These are phyloP conservation scores for Mellilla xanthometata DNA, from an alignment of 2,888 invertebrate species.

Conservation along the genomic window DNA sequence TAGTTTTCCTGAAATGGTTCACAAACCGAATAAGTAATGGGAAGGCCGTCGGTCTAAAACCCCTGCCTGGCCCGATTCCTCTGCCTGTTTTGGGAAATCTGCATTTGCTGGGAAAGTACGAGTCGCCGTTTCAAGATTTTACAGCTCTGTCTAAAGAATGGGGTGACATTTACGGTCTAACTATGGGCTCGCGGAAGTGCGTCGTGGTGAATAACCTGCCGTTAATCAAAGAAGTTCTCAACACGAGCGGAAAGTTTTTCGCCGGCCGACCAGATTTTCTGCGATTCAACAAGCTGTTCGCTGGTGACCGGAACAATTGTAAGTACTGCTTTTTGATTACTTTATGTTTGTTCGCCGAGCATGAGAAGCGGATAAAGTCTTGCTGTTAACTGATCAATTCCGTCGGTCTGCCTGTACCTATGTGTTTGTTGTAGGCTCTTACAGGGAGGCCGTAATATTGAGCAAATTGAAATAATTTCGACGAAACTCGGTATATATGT, in stretches of 20 bases:
- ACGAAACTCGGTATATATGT: too few species aligned
- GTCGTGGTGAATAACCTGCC: constrained; percentile 89
- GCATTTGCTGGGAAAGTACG: constrained; percentile 84
- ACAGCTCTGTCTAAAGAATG: constrained; percentile 86
- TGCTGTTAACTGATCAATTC: too few species aligned
- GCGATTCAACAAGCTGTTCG: constrained; percentile 91
- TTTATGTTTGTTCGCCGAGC: too few species aligned
- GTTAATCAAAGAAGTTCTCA: constrained; percentile 88
- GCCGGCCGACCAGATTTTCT: constrained; percentile 92
- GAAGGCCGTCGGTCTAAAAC: constrained; percentile 42
- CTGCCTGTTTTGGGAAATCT: constrained; percentile 87
- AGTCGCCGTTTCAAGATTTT: constrained; percentile 88
- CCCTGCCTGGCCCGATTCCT: constrained; percentile 86
- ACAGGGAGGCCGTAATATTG: too few species aligned
- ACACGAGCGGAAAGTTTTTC: constrained; percentile 91
- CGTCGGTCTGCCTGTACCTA: too few species aligned
- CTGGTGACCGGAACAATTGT: constrained; percentile 94
- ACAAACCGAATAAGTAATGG: constrained; percentile 52
- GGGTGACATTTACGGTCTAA: constrained; percentile 88
- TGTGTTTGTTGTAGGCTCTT: too few species aligned
- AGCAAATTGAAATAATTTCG: too few species aligned
- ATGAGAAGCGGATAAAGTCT: too few species aligned
- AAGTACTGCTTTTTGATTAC: too few species aligned
- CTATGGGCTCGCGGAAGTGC: constrained; percentile 86
- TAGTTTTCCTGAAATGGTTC: constrained; percentile 42